Evolutionary conservation across 2,797 vertebrate genomes (phyloP).

Genomic region (Halcyon badia): DNA sequence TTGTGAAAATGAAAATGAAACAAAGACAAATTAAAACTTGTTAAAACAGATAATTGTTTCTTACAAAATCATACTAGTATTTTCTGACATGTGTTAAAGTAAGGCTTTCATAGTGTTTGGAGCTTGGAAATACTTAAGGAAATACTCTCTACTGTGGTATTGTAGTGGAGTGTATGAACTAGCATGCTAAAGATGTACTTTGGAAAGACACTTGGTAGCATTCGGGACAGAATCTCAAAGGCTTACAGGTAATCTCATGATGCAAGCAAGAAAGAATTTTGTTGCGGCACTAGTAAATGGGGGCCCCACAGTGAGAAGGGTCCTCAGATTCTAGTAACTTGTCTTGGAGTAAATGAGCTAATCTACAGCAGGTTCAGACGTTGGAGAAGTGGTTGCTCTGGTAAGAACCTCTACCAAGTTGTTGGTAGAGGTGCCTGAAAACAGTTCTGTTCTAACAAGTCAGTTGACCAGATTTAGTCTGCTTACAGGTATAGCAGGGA

Average conservation of each 20-base stretch:
- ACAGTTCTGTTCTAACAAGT: background rate
- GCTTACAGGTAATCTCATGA: background rate
- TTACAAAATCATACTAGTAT: background rate
- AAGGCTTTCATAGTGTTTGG: background rate
- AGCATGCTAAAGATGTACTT: background rate
- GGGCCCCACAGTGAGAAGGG: background rate
- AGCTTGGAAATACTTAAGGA: background rate
- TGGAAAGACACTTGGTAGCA: background rate
- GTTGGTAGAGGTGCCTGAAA: background rate
- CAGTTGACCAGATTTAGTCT: background rate
- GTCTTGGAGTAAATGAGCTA: background rate
- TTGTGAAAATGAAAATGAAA: background rate
- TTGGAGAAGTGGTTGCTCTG: background rate
- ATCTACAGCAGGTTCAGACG: background rate
- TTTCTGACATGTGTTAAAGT: background rate
- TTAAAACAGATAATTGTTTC: background rate
- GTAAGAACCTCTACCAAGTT: background rate
- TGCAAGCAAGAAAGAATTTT: background rate
- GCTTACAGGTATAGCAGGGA: background rate
- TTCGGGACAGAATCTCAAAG: background rate
- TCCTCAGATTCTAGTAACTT: background rate
- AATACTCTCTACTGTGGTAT: background rate
- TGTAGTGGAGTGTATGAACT: background rate
- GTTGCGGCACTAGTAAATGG: background rate
- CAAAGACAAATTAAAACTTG: background rate